phyloP scores from a whole-genome alignment of 37 sponge, comb jelly and placozoan genomes.

The Mnemiopsis leidyi region DNA sequence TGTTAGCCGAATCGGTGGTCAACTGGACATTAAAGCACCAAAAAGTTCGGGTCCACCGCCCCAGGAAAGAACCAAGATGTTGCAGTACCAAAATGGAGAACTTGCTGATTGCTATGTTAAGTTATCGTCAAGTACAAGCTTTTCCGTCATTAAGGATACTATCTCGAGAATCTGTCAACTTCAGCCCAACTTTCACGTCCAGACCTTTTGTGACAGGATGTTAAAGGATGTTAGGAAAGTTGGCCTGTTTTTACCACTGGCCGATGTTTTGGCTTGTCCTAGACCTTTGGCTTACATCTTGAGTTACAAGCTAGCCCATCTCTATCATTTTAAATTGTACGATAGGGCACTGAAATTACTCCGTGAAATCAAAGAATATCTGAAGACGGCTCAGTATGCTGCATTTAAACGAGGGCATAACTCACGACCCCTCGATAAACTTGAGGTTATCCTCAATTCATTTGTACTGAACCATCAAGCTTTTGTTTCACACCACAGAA shows the following conservation, averaged over 20 bases:
- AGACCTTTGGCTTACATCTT: neutral
- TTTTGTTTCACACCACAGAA: conserved; percentile 26
- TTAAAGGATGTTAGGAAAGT: neutral
- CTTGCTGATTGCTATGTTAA: conserved; percentile 15
- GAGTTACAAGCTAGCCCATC: conserved; percentile 16
- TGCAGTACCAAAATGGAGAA: neutral
- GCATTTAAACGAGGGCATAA: conserved; percentile 29
- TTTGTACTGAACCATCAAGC: neutral
- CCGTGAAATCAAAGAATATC: conserved; percentile 15
- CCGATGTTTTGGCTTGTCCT: conserved; percentile 17
- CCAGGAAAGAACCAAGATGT: neutral
- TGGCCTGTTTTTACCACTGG: neutral
- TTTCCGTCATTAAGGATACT: neutral
- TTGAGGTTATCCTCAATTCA: neutral
- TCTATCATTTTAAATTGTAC: neutral
- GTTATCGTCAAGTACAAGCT: neutral
- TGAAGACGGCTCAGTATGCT: conserved; percentile 52
- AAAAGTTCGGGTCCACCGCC: neutral
- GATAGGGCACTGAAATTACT: neutral
- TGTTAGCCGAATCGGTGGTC: conserved; percentile 19
- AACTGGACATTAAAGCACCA: neutral
- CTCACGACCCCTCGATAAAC: conserved; percentile 8
- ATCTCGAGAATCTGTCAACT: conserved; percentile 45
- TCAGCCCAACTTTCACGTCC: conserved; percentile 35
- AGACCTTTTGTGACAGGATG: conserved; percentile 38